Conservation (phyloP, 2,797 vertebrate species). For the Stomatorhinus walkeri region DNA sequence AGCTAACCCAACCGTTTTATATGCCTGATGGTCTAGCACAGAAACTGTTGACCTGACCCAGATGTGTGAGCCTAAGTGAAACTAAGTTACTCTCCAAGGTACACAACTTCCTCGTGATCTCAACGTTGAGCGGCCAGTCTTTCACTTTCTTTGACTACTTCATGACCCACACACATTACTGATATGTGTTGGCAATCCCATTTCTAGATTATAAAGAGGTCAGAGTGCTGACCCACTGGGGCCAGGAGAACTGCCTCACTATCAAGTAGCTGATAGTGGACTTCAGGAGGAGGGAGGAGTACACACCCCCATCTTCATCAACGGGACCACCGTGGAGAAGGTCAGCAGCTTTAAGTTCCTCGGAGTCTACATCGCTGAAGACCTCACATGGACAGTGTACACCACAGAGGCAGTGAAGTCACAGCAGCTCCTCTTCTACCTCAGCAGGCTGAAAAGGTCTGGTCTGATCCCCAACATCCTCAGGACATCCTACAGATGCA, state of each 20-base stretch:
- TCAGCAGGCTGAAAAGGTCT: background rate
- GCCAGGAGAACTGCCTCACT: background rate
- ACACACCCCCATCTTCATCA: background rate
- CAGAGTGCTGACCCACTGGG: background rate
- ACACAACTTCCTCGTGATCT: background rate
- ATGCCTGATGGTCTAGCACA: background rate
- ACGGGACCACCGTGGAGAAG: background rate
- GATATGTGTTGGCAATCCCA: background rate
- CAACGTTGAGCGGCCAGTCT: background rate
- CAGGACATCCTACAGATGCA: background rate
- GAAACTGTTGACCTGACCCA: slow-evolving; percentile 6
- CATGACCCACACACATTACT: background rate
- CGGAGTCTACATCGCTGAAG: background rate
- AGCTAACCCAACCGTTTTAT: background rate
- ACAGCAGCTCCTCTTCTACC: background rate
- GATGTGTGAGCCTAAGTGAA: background rate
- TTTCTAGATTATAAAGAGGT: background rate
- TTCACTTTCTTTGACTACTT: background rate
- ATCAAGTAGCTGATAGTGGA: background rate
- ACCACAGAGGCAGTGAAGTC: background rate
- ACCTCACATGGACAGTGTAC: background rate
- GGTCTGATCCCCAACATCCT: background rate
- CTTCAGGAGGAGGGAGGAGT: background rate
- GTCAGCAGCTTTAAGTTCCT: background rate
- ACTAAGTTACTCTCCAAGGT: background rate